Conservation (phyloP, 2,888 invertebrate genomes). For the Fabriciana adippe region DNA sequence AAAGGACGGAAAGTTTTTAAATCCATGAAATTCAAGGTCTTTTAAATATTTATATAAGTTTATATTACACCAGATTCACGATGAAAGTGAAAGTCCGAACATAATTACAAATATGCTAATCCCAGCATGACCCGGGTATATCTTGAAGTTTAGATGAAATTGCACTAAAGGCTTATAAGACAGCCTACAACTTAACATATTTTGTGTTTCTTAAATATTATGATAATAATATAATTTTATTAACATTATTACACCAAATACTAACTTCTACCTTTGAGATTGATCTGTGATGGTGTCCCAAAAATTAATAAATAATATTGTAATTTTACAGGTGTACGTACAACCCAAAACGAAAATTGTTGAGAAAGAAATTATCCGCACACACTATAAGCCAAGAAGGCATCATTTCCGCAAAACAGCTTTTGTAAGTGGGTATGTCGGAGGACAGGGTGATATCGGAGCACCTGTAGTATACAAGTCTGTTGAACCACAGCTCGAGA, state of each 20-base stretch:
- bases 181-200: slow-evolving; percentile 44
- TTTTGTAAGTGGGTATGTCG: slow-evolving; percentile 62
- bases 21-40: slow-evolving; percentile 48
- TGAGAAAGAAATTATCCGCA: slow-evolving; percentile 58
- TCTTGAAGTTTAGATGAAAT: slow-evolving; percentile 37
- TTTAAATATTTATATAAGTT: slow-evolving; percentile 52
- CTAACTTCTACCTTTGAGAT: slow-evolving; percentile 23
- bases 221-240: neutral
- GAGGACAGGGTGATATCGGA: slow-evolving; percentile 48
- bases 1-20: slow-evolving; percentile 37
- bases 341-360: slow-evolving; percentile 55
- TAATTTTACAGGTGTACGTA: slow-evolving; percentile 56
- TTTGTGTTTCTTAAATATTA: slow-evolving; percentile 23
- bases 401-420: slow-evolving; percentile 62
- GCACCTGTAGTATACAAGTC: slow-evolving; percentile 45
- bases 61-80: slow-evolving; percentile 41
- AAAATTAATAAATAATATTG: neutral
- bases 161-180: slow-evolving; percentile 54
- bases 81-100: slow-evolving; percentile 44
- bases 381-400: slow-evolving; percentile 59
- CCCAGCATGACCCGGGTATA: slow-evolving; percentile 56
- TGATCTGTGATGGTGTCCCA: neutral
- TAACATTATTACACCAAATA: slow-evolving; percentile 17
- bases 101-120: slow-evolving; percentile 36
- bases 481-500: slow-evolving; percentile 55